Conservation (phyloP, 2,888 invertebrate species). For the Cryptocheilus praepositus region DNA sequence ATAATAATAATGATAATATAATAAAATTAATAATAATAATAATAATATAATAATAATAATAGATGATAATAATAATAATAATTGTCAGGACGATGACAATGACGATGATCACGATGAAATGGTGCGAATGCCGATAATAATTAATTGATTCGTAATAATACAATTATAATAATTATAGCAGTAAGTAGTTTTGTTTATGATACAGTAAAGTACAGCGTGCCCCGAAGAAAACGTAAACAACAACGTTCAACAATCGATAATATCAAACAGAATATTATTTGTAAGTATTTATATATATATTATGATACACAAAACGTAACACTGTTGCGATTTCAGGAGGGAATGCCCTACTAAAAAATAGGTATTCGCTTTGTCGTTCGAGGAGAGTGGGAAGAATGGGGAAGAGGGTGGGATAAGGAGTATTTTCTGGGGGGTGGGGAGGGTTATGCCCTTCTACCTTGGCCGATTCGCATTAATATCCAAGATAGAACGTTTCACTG, state of each 20-base stretch:
- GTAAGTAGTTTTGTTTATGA: slow-evolving; percentile 59
- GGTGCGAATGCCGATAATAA: slow-evolving; percentile 28
- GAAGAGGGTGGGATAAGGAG: not conserved
- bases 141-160: slow-evolving; percentile 39
- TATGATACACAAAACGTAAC: slow-evolving; percentile 73
- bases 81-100: slow-evolving; percentile 32
- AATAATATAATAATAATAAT: slow-evolving; percentile 39
- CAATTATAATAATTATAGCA: slow-evolving; percentile 54
- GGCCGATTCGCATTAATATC: slow-evolving; percentile 13
- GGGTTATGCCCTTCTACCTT: slow-evolving; percentile 14
- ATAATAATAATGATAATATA: slow-evolving; percentile 42
- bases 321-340: slow-evolving; percentile 47
- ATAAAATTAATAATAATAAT: slow-evolving; percentile 40
- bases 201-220: slow-evolving; percentile 74
- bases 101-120: slow-evolving; percentile 21
- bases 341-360: slow-evolving; percentile 62
- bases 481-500: slow-evolving; percentile 12
- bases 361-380: slow-evolving; percentile 41
- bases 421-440: slow-evolving; percentile 3
- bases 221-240: slow-evolving; percentile 72
- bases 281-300: slow-evolving; percentile 63
- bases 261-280: slow-evolving; percentile 72
- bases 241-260: slow-evolving; percentile 74
- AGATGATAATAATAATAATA: slow-evolving; percentile 41
- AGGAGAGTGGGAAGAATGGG: not conserved